Base-by-base conservation (phyloP, 2,113 vertebrate species). In the Otus sunia region DNA sequence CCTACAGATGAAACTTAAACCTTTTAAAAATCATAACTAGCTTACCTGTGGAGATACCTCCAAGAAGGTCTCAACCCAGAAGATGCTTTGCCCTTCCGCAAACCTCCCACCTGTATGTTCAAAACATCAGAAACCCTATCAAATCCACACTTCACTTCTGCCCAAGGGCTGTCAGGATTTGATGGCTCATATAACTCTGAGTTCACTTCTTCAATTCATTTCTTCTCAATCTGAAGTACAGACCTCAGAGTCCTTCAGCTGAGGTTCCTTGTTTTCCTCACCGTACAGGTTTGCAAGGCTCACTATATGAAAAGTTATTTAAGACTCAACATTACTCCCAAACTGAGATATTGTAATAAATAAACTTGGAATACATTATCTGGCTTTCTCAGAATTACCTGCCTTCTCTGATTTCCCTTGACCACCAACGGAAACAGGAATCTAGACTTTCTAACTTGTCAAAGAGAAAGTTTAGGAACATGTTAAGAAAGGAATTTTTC, bases 31-130 rank as follows among this genome's bases (percentile, higher is more conserved):
- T 58, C 22, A 9, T 25, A 37, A 85, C 36, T 69, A 52, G 16
- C 23, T 88, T 66, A 49, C 25, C 21, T 56, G 7, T 43, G 27
- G 21, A 21, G 39, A 36, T 41, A 27, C 26, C 15, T 87, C 37
- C 77, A 58, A 72, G 71, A 22, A 53, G 23, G 9, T 50, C 52
- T 88, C 71, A 53, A 30, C 11, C 34, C 36, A 66, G 20, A 66
- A 86, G 41, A 39, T 55, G 9, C 15, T 91, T 82, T 30, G 14
- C 52, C 16, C 30, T 81, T 90, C 55, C 69, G 36, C 64, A 90
- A 29, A 84, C 5, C 21, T 62, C 45, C 45, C 0, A 0, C 13
- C 6, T 22, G 5, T 1, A 20, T 2, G 9, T 83, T 80, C 3
- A 2, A 59, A 84, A 73, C 39, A 55, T 29, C 59, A 83, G 29